Evolutionary conservation across 2,797 vertebrate genomes (phyloP).

Genomic region (Muscicapa comitata): DNA sequence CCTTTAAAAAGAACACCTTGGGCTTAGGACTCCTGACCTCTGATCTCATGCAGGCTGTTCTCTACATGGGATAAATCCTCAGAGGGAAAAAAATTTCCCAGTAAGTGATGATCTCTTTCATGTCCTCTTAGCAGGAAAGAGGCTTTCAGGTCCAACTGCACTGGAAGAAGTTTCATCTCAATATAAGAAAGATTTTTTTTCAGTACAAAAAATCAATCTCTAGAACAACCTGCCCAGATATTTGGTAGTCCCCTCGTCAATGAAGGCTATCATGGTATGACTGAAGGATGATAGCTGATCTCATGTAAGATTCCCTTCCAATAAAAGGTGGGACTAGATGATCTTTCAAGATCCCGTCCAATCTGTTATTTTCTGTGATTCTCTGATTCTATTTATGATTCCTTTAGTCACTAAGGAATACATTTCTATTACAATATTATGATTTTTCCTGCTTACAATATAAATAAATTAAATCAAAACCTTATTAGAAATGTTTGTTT

Average conservation of each 20-base stretch:
- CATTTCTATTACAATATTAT: not conserved
- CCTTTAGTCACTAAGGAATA: not conserved
- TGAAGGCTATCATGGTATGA: not conserved
- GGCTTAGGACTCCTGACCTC: not conserved
- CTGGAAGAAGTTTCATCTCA: not conserved
- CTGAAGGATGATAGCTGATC: not conserved
- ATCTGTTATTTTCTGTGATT: not conserved
- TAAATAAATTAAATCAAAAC: not conserved
- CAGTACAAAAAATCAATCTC: not conserved
- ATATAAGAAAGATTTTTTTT: not conserved
- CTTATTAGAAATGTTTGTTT: not conserved
- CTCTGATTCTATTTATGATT: not conserved
- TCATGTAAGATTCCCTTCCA: not conserved
- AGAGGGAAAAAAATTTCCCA: not conserved
- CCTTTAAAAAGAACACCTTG: not conserved
- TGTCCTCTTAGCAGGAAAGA: not conserved
- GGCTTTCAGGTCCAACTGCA: not conserved
- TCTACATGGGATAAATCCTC: not conserved
- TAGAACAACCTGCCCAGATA: not conserved
- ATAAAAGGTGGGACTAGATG: not conserved
- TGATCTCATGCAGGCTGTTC: not conserved
- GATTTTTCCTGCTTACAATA: not conserved
- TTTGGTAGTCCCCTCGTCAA: not conserved
- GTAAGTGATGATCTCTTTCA: not conserved
- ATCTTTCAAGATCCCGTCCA: not conserved